Conservation (phyloP, 2,888 invertebrate species). For the Andrena bicolor region DNA sequence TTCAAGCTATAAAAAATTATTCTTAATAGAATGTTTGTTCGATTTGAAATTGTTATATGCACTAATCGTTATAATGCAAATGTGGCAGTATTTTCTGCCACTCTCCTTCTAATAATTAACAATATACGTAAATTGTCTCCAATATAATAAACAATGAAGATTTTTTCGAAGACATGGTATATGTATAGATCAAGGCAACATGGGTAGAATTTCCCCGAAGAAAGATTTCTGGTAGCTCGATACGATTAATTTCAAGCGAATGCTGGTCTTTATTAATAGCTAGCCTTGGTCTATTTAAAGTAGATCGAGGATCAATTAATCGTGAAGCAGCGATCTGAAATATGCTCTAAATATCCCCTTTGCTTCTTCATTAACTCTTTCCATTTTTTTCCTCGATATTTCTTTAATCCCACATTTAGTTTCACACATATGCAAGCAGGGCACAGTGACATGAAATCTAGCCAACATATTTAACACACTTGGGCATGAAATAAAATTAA, state of each 20-base stretch:
- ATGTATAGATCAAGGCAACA: slow-evolving; percentile 5
- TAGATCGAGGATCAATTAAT: slow-evolving; percentile 11
- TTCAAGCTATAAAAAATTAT: too few species aligned
- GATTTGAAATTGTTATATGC: too few species aligned
- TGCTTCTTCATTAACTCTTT: background rate
- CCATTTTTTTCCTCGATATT: background rate
- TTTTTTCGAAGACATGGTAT: background rate
- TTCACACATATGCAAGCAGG: background rate
- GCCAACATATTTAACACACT: too few species aligned
- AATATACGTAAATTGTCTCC: background rate
- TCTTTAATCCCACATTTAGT: background rate
- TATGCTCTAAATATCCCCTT: background rate
- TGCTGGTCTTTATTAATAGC: background rate
- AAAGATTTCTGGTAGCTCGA: slow-evolving; percentile 7
- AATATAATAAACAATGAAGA: background rate
- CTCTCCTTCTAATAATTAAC: too few species aligned
- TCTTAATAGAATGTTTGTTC: too few species aligned
- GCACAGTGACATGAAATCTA: too few species aligned
- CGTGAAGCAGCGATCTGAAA: slow-evolving; percentile 3
- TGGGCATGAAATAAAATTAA: too few species aligned
- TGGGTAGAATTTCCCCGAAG: background rate
- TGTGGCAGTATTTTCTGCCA: too few species aligned
- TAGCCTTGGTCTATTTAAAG: slow-evolving; percentile 16
- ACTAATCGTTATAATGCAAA: too few species aligned
- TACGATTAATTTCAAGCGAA: slow-evolving; percentile 29